These are phyloP conservation scores for Calliopum simillimum DNA, from an alignment of 2,888 invertebrate genomes.

Conservation along the genomic window DNA sequence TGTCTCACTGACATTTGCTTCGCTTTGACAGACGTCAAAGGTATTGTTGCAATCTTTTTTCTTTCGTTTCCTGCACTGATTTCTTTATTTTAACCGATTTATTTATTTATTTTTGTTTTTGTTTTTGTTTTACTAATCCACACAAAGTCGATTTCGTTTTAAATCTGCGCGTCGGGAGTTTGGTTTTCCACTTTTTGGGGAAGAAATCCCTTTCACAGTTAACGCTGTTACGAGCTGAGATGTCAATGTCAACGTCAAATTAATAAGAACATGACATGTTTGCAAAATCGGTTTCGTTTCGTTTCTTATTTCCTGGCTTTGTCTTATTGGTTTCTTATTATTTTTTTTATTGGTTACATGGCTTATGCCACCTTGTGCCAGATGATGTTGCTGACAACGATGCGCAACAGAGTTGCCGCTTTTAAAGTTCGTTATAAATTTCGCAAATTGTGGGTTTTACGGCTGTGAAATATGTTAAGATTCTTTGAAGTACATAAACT, in stretches of 20 bases:
- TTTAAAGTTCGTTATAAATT: too few relatives aligned
- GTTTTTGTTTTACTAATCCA: neutral
- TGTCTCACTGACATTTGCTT: neutral
- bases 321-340: neutral
- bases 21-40: conserved; percentile 23
- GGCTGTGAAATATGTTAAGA: too few relatives aligned
- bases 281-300: conserved; percentile 21
- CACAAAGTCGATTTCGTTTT: too few relatives aligned
- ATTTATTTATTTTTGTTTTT: neutral
- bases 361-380: neutral
- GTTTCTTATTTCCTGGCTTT: neutral
- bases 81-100: neutral
- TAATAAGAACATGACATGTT: conserved; percentile 40
- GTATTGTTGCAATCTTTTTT: neutral
- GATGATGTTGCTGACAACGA: too few relatives aligned
- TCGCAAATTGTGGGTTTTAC: too few relatives aligned
- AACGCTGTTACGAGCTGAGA: neutral
- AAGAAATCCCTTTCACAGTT: conserved; percentile 9
- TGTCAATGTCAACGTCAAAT: conserved; percentile 35
- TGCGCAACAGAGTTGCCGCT: too few relatives aligned
- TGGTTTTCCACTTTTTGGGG: neutral
- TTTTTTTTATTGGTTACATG: neutral
- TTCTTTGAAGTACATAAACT: too few relatives aligned
- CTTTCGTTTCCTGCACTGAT: neutral
- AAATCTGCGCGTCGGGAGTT: too few relatives aligned